phyloP scores from a whole-genome alignment of 1,140 invertebrate species.

The Lucilia sericata region DNA sequence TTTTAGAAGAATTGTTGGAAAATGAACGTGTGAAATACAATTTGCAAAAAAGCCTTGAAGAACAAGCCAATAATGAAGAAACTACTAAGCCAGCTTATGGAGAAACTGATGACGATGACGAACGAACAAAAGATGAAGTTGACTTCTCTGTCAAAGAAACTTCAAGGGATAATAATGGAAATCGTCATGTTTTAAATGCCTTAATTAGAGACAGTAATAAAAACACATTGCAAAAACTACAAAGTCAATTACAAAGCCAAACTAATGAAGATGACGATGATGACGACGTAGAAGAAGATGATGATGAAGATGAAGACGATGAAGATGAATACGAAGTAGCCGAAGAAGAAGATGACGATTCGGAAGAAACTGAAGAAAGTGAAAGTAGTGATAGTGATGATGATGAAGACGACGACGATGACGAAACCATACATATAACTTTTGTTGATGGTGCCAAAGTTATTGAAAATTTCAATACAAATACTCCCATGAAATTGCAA shows the following conservation, averaged over 20 bases:
- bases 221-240: constrained; percentile 58
- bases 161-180: constrained; percentile 56
- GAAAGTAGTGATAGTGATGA: constrained; percentile 59
- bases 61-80: constrained; percentile 47
- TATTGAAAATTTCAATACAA: constrained; percentile 65
- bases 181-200: constrained; percentile 61
- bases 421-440: constrained; percentile 54
- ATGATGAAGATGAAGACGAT: constrained; percentile 53
- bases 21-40: constrained; percentile 68
- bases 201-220: constrained; percentile 64
- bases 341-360: constrained; percentile 59
- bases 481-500: constrained; percentile 55
- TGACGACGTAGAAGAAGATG: constrained; percentile 27
- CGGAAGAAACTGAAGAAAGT: constrained; percentile 49
- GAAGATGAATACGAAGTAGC: constrained; percentile 50
- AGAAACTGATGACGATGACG: constrained; percentile 53
- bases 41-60: constrained; percentile 67
- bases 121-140: constrained; percentile 57
- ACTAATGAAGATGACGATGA: neutral
- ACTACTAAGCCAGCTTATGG: constrained; percentile 53
- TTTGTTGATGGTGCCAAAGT: constrained; percentile 64
- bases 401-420: constrained; percentile 58
- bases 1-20: constrained; percentile 65
- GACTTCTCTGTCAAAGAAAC: constrained; percentile 53
- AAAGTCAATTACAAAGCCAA: neutral